These are phyloP conservation scores for Periphyllus acericola DNA, from an alignment of 2,888 invertebrate species.

Conservation along the genomic window DNA sequence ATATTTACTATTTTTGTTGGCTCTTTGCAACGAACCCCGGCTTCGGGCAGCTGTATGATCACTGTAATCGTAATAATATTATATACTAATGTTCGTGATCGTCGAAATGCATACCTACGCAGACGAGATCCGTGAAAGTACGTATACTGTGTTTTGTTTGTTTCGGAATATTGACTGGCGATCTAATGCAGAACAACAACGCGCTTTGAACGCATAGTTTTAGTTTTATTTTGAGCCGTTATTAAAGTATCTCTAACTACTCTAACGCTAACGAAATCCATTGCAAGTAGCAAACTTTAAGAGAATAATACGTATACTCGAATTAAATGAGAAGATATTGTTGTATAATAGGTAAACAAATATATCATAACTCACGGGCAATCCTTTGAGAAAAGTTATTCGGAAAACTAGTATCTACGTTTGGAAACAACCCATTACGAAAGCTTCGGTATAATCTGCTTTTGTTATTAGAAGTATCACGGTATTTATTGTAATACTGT, in stretches of 20 bases:
- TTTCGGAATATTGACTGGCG: background rate
- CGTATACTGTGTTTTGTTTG: background rate
- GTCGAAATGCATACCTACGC: background rate
- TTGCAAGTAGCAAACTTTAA: background rate
- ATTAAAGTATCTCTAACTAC: background rate
- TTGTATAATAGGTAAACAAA: background rate
- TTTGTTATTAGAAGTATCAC: slow-evolving; percentile 47
- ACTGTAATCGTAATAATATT: no score
- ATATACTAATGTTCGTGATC: background rate
- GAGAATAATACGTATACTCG: background rate
- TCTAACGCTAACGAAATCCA: background rate
- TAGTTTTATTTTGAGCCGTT: background rate
- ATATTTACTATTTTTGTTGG: no score
- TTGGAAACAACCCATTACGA: slow-evolving; percentile 36
- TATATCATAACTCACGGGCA: slow-evolving; percentile 28
- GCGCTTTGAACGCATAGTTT: background rate
- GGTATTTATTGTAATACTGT: background rate
- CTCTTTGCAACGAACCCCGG: no score
- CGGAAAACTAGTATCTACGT: slow-evolving; percentile 48
- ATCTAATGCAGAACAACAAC: background rate
- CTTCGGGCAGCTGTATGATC: no score
- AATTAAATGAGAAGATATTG: slow-evolving; percentile 28
- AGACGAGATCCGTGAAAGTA: background rate
- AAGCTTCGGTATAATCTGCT: slow-evolving; percentile 34
- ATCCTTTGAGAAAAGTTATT: slow-evolving; percentile 35